Conservation (phyloP, 2,113 vertebrate genomes). For the Orcinus orca region DNA sequence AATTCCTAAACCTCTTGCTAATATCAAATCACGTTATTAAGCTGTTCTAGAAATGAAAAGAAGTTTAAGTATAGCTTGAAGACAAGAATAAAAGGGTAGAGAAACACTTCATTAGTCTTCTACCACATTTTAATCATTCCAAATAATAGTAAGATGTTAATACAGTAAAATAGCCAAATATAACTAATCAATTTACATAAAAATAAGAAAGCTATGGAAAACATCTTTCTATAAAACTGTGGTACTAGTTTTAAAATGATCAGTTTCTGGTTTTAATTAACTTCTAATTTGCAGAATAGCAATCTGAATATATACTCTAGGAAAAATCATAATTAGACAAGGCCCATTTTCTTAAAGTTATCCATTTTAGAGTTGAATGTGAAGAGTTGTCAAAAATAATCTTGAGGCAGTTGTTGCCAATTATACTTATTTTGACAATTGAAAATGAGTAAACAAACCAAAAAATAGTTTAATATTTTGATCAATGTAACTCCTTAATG, state of each 20-base stretch:
- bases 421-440: slow-evolving; percentile 69
- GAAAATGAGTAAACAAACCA: slow-evolving; percentile 62
- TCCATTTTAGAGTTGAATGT: slow-evolving; percentile 32
- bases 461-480: slow-evolving; percentile 61
- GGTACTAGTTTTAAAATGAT: slow-evolving; percentile 37
- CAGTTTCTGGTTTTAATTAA: slow-evolving; percentile 46
- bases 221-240: not conserved
- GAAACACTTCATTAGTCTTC: slow-evolving; percentile 38
- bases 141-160: slow-evolving; percentile 34
- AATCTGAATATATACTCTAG: slow-evolving; percentile 37
- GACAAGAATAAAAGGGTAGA: slow-evolving; percentile 38
- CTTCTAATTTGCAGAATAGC: slow-evolving; percentile 26
- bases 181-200: slow-evolving; percentile 24
- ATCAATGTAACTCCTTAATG: not conserved
- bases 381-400: slow-evolving; percentile 44
- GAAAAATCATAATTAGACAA: slow-evolving; percentile 44
- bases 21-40: slow-evolving; percentile 33
- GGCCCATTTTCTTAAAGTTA: slow-evolving; percentile 36
- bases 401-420: slow-evolving; percentile 57
- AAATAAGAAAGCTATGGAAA: not conserved
- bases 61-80: slow-evolving; percentile 32
- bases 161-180: slow-evolving; percentile 25
- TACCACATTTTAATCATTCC: slow-evolving; percentile 29
- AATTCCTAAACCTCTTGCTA: slow-evolving; percentile 38
- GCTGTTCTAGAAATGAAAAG: slow-evolving; percentile 45